Base-by-base conservation (phyloP, 2,888 invertebrate species). In the Microchrysa polita region DNA sequence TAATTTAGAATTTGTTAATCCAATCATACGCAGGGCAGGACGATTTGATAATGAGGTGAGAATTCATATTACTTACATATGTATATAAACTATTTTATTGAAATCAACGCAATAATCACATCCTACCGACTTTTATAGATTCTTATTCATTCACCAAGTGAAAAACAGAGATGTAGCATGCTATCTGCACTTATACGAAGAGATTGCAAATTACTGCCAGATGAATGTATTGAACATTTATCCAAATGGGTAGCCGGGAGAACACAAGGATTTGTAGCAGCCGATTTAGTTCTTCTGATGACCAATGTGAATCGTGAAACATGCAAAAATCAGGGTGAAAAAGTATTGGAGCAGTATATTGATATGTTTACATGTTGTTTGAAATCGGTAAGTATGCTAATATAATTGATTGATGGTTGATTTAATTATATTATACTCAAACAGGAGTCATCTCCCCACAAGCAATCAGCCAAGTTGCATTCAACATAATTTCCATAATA, bases 191-290 rank as follows among this genome's bases (percentile, higher is more conserved):
- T 75, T 78, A 65, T 63, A 61, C 4, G 76, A 76, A 0, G 74
- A 76, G 52, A 23, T 48, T 22, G 9, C 18, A 9, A 48, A 5
- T 44, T 72, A 7, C 23, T 71, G 2, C 52, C 75, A 48, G 27
- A 52, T 5, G 72, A 76, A 5, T 14, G 69, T 60, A 74, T 78
- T 16, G 67, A 67, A 18, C 59, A 77, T 1, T 69, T 77, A 48
- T 72, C 78, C 57, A 57, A 72, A 57, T 73, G 76, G 1, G 71
- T 88, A 5, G 86, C 87, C 1, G 80, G 81, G 44, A 82, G 86
- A 74, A 89, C 89, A 0, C 87, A 88, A 42, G 90, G 90, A 18
- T 90, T 86, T 82, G 87, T 88, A 7, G 85, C 87, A 4, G 87
- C 88, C 2, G 90, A 90, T 81, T 79, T 90, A 22, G 81, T 82